Evolutionary conservation across 2,888 invertebrate genomes (phyloP).

Genomic region (Rhyacophila evoluta): DNA sequence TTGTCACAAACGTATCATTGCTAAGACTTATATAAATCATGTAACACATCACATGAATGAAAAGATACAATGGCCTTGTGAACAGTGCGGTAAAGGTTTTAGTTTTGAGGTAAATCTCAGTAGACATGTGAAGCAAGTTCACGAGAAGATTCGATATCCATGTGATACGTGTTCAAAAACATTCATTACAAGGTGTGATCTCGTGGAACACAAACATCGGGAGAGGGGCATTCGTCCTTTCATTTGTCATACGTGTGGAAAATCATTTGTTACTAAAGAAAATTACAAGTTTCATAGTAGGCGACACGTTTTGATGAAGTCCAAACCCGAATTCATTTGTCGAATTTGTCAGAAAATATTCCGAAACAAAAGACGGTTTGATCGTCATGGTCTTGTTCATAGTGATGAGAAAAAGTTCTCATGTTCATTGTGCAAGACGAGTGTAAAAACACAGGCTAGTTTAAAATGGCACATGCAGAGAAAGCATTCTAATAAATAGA

Average conservation of each 20-base stretch:
- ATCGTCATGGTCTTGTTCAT: conserved; percentile 69
- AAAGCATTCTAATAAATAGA: conserved; percentile 62
- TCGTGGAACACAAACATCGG: conserved; percentile 67
- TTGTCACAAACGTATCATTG: no score
- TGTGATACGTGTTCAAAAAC: background rate
- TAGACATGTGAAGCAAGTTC: background rate
- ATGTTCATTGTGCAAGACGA: conserved; percentile 62
- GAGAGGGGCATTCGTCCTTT: conserved; percentile 65
- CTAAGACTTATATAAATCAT: no score
- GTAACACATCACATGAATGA: no score
- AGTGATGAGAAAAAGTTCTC: conserved; percentile 67
- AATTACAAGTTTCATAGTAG: no score
- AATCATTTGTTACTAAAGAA: conserved; percentile 48
- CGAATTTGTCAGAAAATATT: conserved; percentile 70
- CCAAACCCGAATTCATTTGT: conserved; percentile 60
- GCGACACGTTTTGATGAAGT: no score
- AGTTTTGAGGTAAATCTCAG: no score
- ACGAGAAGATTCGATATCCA: background rate
- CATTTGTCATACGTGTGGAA: conserved; percentile 70
- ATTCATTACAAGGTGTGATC: conserved; percentile 56
- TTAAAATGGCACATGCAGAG: conserved; percentile 68
- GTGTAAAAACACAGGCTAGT: conserved; percentile 57
- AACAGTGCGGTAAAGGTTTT: no score
- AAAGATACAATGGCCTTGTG: no score
- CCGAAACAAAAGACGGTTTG: conserved; percentile 71